These are phyloP conservation scores for Amblyraja radiata DNA, from an alignment of 2,797 vertebrate genomes.

Conservation along the genomic window DNA sequence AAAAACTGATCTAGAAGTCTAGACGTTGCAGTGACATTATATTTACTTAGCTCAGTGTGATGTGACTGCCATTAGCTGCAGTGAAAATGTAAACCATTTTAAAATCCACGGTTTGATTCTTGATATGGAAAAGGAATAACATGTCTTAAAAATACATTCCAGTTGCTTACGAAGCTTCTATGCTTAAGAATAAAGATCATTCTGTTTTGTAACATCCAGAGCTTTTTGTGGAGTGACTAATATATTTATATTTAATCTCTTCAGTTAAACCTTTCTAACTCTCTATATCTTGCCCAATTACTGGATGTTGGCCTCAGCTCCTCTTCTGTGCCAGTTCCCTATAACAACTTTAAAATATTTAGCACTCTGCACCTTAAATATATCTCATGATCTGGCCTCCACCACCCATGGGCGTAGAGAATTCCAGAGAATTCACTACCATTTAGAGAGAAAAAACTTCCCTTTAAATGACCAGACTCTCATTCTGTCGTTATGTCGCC, in stretches of 20 bases:
- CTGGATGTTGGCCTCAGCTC: too few relatives aligned
- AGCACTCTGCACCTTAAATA: too few relatives aligned
- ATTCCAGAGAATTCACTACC: too few relatives aligned
- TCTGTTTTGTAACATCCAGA: neutral
- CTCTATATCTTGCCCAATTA: neutral
- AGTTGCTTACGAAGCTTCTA: conserved; percentile 6
- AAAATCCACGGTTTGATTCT: neutral
- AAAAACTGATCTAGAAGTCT: conserved; percentile 21
- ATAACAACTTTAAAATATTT: too few relatives aligned
- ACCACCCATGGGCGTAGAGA: too few relatives aligned
- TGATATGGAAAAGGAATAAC: neutral
- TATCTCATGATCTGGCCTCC: too few relatives aligned
- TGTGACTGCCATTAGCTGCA: conserved; percentile 27
- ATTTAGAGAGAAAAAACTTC: too few relatives aligned
- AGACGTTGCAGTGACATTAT: conserved; percentile 29
- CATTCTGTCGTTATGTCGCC: too few relatives aligned
- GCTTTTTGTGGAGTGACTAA: neutral
- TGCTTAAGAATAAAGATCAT: neutral
- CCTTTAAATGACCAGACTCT: too few relatives aligned
- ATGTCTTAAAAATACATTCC: neutral
- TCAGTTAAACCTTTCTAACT: neutral
- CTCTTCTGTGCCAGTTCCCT: too few relatives aligned
- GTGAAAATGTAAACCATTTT: conserved; percentile 33
- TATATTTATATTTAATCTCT: neutral
- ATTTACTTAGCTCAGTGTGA: conserved; percentile 35